These are phyloP conservation scores for Hypomecis atomaria DNA, from an alignment of 2,888 invertebrate genomes.

Conservation along the genomic window DNA sequence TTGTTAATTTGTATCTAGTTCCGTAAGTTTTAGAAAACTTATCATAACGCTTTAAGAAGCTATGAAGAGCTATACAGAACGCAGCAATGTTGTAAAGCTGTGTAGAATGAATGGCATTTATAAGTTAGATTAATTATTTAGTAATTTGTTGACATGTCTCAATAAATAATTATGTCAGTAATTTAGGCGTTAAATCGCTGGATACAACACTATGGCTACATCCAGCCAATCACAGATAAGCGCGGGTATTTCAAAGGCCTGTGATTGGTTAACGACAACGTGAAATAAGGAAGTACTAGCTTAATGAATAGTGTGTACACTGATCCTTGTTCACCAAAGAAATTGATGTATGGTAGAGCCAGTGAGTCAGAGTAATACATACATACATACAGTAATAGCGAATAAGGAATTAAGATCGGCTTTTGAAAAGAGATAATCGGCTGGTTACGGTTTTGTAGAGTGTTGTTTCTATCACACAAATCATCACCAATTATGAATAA, in stretches of 20 bases:
- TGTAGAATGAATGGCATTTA: constrained; percentile 14
- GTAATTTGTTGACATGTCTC: too few relatives aligned
- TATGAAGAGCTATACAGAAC: constrained; percentile 5
- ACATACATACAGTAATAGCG: too few relatives aligned
- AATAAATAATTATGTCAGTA: too few relatives aligned
- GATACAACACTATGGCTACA: constrained; percentile 1
- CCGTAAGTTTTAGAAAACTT: neutral
- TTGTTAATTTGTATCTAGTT: too few relatives aligned
- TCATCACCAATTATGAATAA: too few relatives aligned
- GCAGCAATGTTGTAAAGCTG: neutral
- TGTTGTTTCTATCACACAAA: too few relatives aligned
- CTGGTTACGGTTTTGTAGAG: too few relatives aligned
- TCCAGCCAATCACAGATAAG: constrained; percentile 4
- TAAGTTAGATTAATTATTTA: neutral
- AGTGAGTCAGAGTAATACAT: neutral
- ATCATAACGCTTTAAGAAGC: constrained; percentile 12
- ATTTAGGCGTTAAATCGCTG: neutral
- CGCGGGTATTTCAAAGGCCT: neutral
- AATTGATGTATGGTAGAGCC: constrained; percentile 3
- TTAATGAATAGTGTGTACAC: neutral
- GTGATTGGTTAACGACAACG: neutral
- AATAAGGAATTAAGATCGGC: too few relatives aligned
- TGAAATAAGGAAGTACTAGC: constrained; percentile 5
- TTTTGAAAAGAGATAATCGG: too few relatives aligned
- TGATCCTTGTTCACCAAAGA: constrained; percentile 17